Percentiles rank a stretch among this genome's conserved stretches.
These are phyloP conservation scores for Hippoglossus stenolepis DNA, from an alignment of 2,113 vertebrate genomes.

Conservation along the genomic window DNA sequence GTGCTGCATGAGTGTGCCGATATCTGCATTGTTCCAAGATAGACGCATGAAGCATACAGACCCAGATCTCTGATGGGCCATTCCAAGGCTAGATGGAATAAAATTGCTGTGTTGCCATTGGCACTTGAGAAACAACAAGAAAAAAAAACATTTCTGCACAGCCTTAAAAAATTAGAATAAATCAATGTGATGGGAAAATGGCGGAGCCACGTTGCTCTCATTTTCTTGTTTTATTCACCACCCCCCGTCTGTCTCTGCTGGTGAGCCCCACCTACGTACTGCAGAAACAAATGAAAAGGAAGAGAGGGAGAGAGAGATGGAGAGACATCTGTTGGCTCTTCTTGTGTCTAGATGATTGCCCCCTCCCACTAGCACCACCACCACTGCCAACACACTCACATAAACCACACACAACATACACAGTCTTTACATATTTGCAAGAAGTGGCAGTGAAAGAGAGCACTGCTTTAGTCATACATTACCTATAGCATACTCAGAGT, in stretches of 20 bases:
- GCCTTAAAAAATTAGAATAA: slow-evolving; percentile 24
- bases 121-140: slow-evolving; percentile 10
- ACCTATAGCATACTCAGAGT: no score
- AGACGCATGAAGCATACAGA: neutral
- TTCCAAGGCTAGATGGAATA: neutral
- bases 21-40: slow-evolving; percentile 12
- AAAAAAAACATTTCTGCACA: neutral
- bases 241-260: slow-evolving; percentile 28
- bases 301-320: slow-evolving; percentile 27
- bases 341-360: slow-evolving; percentile 54
- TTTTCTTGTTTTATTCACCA: slow-evolving; percentile 44
- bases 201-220: slow-evolving; percentile 18
- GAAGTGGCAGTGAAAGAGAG: neutral
- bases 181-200: slow-evolving; percentile 39
- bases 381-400: slow-evolving; percentile 6
- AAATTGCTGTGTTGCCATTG: slow-evolving; percentile 11
- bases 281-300: slow-evolving; percentile 40
- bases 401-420: slow-evolving; percentile 17
- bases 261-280: slow-evolving; percentile 57
- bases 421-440: slow-evolving; percentile 22
- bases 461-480: no score
- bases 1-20: neutral
- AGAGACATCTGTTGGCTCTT: slow-evolving; percentile 59
- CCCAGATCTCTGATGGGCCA: slow-evolving; percentile 8
- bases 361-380: neutral